Base-by-base conservation (phyloP, 2,797 vertebrate genomes). In the Pyrocephalus nanus region DNA sequence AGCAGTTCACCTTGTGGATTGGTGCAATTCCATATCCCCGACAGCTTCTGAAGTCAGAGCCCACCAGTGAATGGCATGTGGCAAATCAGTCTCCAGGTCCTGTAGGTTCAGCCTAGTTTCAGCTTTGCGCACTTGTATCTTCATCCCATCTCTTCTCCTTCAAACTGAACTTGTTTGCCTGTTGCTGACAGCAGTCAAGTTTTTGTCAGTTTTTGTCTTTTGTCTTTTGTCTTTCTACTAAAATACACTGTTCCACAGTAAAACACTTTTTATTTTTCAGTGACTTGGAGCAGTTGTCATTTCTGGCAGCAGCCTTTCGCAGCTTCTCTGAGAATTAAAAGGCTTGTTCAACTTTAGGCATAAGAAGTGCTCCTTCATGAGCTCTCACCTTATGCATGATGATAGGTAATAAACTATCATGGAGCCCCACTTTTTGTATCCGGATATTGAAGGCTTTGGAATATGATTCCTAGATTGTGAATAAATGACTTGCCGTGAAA, bases 311-410 rank as follows among this genome's bases (percentile, higher is more conserved):
- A 96, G 91, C 82, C 75, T 93, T 86, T 92, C 18, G 6, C 90
- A 72, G 79, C 94, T 91, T 92, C 94, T 95, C 91, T 88, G 88
- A 86, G 79, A 93, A 72, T 95, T 95, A 92, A 96, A 95, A 95
- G 95, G 57, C 95, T 96, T 90, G 67, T 91, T 77, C 95, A 90
- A 58, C 91, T 92, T 92, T 88, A 94, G 90, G 93, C 90, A 91
- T 95, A 95, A 87, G 92, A 96, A 95, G 74, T 93, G 93, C 93
- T 96, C 94, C 94, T 93, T 93, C 93, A 83, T 80, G 93, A 93
- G 94, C 95, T 94, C 93, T 94, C 87, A 77, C 57, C 82, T 95
- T 95, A 90, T 96, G 94, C 42, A 0, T 92, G 90, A 91, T 95
- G 95, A 93, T 96, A 95, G 91, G 93, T 96, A 92, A 95, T 96